phyloP scores from a whole-genome alignment of 2,888 invertebrate species.

The Galerucella calmariensis region DNA sequence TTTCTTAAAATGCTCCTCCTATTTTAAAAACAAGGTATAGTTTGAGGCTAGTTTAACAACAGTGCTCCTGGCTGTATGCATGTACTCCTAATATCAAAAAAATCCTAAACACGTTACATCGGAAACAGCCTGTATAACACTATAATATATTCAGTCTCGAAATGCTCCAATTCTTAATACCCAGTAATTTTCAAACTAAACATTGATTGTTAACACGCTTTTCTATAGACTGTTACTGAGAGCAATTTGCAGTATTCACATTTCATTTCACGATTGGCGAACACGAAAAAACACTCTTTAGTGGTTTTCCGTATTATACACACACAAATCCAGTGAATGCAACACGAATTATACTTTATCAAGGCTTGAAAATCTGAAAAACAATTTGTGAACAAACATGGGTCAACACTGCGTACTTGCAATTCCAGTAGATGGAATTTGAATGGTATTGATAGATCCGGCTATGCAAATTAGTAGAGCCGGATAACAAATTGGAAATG shows the following conservation, averaged over 20 bases:
- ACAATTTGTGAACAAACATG: not conserved
- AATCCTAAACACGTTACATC: no score
- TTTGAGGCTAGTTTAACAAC: no score
- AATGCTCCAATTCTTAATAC: not conserved
- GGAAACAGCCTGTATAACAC: not conserved
- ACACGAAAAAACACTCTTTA: not conserved
- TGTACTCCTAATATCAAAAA: no score
- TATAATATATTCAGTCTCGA: not conserved
- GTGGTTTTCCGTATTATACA: not conserved
- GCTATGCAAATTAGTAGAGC: not conserved
- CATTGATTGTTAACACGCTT: not conserved
- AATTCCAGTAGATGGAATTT: not conserved
- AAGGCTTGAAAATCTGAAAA: not conserved
- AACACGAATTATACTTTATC: not conserved
- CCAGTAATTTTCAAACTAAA: not conserved
- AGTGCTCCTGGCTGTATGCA: no score
- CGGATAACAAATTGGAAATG: not conserved
- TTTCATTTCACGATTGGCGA: not conserved
- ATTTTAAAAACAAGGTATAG: no score
- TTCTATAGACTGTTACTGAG: not conserved
- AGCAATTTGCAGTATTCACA: not conserved
- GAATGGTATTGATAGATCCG: not conserved
- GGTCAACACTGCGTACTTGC: not conserved
- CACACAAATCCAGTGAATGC: conserved; percentile 1
- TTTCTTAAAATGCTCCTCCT: no score